A percentile compares a stretch with the other conserved stretches of the same genome.
Evolutionary conservation across 2,888 invertebrate species (phyloP).

Genomic region (Clusia tigrina): DNA sequence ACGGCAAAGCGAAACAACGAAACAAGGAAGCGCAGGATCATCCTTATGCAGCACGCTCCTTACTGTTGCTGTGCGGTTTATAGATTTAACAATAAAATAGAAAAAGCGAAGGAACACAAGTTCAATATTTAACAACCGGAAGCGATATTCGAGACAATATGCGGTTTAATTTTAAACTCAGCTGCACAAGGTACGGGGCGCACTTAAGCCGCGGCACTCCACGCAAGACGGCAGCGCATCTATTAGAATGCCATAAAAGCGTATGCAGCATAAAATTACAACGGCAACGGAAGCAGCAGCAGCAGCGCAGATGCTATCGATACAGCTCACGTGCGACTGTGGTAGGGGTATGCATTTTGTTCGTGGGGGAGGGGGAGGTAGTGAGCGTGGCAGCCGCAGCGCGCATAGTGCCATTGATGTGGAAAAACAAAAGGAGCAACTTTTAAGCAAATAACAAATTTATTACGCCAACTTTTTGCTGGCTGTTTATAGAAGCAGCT

Average conservation of each 20-base stretch:
- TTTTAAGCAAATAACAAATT: conserved; percentile 48
- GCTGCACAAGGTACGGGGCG: neutral
- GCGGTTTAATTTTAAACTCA: conserved; percentile 38
- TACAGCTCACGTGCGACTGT: neutral
- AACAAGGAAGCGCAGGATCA: too few relatives aligned
- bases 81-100: conserved; percentile 3
- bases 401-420: conserved; percentile 39
- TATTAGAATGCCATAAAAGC: conserved; percentile 46
- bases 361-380: neutral
- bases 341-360: neutral
- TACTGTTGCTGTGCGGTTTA: too few relatives aligned
- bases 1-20: conserved; percentile 5
- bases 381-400: neutral
- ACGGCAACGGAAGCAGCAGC: conserved; percentile 25
- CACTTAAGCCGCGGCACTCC: neutral
- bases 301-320: neutral
- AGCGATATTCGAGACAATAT: conserved; percentile 37
- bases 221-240: conserved; percentile 21
- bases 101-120: conserved; percentile 20
- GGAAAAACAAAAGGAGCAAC: conserved; percentile 47
- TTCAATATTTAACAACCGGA: conserved; percentile 39
- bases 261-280: conserved; percentile 48
- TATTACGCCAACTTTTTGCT: conserved; percentile 42
- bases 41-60: too few relatives aligned
- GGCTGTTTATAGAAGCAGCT: neutral